Percentiles rank a stretch among this genome's conserved stretches.
phyloP scores from a whole-genome alignment of 2,113 vertebrate species.

The Neogobius melanostomus region DNA sequence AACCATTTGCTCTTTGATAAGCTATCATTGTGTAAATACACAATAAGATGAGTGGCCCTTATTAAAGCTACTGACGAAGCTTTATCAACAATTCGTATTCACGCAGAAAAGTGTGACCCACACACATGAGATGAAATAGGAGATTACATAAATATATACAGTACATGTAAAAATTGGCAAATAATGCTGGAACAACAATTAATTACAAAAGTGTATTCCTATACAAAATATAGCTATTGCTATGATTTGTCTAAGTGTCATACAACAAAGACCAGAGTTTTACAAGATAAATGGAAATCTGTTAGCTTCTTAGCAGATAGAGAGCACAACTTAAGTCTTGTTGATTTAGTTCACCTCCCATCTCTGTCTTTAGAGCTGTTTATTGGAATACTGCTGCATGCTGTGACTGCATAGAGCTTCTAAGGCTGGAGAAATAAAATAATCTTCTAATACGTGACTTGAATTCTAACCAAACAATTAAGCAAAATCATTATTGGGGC shows the following conservation, averaged over 20 bases:
- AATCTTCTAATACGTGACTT: background rate
- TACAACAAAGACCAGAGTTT: no score
- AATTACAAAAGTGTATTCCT: no score
- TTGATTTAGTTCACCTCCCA: slow-evolving; percentile 33
- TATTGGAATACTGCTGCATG: background rate
- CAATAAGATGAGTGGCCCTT: background rate
- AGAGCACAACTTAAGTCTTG: slow-evolving; percentile 32
- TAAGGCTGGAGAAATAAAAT: background rate
- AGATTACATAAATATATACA: no score
- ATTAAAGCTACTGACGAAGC: background rate
- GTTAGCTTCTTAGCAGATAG: slow-evolving; percentile 19
- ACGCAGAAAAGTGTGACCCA: slow-evolving; percentile 19
- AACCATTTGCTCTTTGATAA: slow-evolving; percentile 6
- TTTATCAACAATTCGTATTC: background rate
- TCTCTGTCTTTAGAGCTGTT: slow-evolving; percentile 22
- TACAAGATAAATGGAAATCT: background rate
- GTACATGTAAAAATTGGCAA: no score
- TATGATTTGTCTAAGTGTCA: no score
- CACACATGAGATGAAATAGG: no score
- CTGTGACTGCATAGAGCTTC: slow-evolving; percentile 11
- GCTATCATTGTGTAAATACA: slow-evolving; percentile 10
- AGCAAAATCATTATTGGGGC: background rate
- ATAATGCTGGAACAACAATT: no score
- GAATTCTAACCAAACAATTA: background rate
- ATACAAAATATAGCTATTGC: no score